phyloP scores from a whole-genome alignment of 2,113 vertebrate genomes.

The Platycercus adscitus region DNA sequence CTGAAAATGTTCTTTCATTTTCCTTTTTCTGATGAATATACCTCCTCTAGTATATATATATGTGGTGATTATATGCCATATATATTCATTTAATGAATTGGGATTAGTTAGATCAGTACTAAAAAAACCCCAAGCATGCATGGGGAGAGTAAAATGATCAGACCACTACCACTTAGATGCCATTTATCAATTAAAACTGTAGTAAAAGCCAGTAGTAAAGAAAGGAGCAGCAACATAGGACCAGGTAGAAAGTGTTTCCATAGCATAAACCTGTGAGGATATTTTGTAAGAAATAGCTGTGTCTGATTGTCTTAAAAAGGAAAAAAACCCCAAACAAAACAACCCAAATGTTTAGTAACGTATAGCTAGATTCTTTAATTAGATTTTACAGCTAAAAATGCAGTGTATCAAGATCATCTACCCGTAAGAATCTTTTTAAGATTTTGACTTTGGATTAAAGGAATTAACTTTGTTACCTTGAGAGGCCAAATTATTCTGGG shows the following conservation, averaged over 20 bases:
- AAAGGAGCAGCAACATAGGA: background rate
- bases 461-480: conserved; percentile 34
- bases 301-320: background rate
- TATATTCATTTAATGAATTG: background rate
- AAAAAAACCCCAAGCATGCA: background rate
- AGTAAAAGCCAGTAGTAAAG: background rate
- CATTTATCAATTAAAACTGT: background rate
- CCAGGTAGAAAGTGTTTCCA: background rate
- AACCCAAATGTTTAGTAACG: background rate
- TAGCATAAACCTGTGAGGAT: background rate
- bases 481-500: conserved; percentile 21
- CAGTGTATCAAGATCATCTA: background rate
- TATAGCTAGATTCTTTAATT: background rate
- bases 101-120: background rate
- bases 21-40: background rate
- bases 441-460: background rate
- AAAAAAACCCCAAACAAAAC: background rate
- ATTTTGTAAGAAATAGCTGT: background rate
- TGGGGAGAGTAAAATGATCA: background rate
- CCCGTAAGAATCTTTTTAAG: background rate
- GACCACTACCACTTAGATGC: background rate
- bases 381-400: background rate
- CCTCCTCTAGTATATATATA: background rate
- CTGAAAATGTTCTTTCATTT: background rate
- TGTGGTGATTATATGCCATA: background rate